A percentile compares a stretch with the other conserved stretches of the same genome.
phyloP scores from a whole-genome alignment of 1,140 invertebrate species.

The Drosophila nigromelanica region DNA sequence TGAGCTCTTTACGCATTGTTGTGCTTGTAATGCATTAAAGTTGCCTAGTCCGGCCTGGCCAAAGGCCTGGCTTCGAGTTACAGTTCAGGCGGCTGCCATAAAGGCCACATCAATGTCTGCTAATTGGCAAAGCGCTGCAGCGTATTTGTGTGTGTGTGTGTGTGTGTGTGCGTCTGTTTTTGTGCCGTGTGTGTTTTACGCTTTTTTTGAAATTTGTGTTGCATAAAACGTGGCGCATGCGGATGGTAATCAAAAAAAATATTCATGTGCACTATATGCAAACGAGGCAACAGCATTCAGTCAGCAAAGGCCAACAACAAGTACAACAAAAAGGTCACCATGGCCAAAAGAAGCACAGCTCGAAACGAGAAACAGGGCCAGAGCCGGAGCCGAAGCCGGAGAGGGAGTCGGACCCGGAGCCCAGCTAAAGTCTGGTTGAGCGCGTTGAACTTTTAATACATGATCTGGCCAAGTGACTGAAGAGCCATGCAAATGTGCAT shows the following conservation, averaged over 20 bases:
- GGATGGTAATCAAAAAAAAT: constrained; percentile 51
- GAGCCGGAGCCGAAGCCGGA: not conserved
- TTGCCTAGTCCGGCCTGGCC: not conserved
- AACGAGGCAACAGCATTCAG: constrained; percentile 41
- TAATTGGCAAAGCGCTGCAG: constrained; percentile 44
- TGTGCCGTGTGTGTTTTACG: not conserved
- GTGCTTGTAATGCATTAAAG: constrained; percentile 20
- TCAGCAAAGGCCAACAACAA: constrained; percentile 1
- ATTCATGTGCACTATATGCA: constrained; percentile 30
- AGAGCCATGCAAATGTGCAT: constrained; percentile 42
- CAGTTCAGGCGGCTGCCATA: constrained; percentile 1
- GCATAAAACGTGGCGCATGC: constrained; percentile 58
- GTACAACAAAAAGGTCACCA: constrained; percentile 22
- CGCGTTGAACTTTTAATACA: constrained; percentile 76
- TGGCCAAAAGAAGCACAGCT: not conserved
- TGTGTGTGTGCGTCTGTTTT: not conserved
- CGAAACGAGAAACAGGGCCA: constrained; percentile 4
- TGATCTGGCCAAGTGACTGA: constrained; percentile 63
- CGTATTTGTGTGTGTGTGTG: not conserved
- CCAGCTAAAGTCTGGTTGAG: constrained; percentile 60
- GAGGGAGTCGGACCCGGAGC: not conserved
- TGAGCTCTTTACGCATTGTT: constrained; percentile 15
- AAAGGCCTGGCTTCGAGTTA: not conserved
- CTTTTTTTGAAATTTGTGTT: constrained; percentile 47
- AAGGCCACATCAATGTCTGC: constrained; percentile 60